Evolutionary conservation across 2,888 invertebrate species (phyloP).

Genomic region (Pristionchus japonicus): DNA sequence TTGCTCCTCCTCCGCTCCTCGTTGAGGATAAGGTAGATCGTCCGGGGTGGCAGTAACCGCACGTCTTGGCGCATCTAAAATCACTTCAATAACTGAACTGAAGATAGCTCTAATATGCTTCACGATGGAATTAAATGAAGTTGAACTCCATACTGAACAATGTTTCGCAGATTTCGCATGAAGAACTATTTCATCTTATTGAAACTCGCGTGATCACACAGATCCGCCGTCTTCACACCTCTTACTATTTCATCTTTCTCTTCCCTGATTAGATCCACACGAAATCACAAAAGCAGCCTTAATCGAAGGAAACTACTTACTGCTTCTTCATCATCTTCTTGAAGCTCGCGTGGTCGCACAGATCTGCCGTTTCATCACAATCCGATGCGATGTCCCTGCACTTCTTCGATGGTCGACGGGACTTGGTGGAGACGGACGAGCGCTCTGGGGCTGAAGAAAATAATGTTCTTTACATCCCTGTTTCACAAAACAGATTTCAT

Average conservation of each 20-base stretch:
- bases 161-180: too few relatives aligned
- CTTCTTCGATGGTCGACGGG: conserved; percentile 13
- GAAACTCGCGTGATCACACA: conserved; percentile 47
- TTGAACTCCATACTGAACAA: too few relatives aligned
- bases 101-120: too few relatives aligned
- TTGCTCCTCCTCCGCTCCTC: not conserved
- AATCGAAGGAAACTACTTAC: not conserved
- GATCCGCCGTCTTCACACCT: conserved; percentile 43
- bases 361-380: conserved; percentile 46
- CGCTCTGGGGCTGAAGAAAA: not conserved
- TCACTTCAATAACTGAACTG: too few relatives aligned
- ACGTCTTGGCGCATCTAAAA: conserved; percentile 46
- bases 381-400: conserved; percentile 40
- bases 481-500: too few relatives aligned
- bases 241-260: too few relatives aligned
- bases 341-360: conserved; percentile 47
- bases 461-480: too few relatives aligned
- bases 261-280: too few relatives aligned
- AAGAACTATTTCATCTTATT: conserved; percentile 48
- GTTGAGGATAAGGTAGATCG: not conserved
- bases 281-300: too few relatives aligned
- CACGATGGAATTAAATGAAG: too few relatives aligned
- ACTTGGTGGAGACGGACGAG: not conserved
- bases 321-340: conserved; percentile 49
- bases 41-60: conserved; percentile 25